These are phyloP conservation scores for Vanacampus margaritifer DNA, from an alignment of 2,113 vertebrate genomes.

Conservation along the genomic window DNA sequence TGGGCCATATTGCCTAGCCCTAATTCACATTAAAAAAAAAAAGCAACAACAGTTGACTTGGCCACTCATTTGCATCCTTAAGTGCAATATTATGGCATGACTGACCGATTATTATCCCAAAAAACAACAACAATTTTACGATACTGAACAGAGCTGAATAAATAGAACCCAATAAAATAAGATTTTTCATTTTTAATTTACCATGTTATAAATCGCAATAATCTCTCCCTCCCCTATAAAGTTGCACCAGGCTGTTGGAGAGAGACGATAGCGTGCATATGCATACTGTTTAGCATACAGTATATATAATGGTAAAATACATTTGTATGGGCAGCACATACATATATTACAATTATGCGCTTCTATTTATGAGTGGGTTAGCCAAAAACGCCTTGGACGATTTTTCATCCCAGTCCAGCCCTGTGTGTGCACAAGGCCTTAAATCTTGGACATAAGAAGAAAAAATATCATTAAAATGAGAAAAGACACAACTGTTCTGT, in stretches of 20 bases:
- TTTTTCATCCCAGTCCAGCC: background rate
- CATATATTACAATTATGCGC: too few species aligned
- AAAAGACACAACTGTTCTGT: constrained; percentile 37
- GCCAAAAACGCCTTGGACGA: background rate
- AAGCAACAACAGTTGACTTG: too few species aligned
- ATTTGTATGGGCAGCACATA: too few species aligned
- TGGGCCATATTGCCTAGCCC: too few species aligned
- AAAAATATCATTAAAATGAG: background rate
- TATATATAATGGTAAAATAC: too few species aligned
- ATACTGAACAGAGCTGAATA: background rate
- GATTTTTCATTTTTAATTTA: background rate
- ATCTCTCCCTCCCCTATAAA: background rate
- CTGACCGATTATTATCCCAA: background rate
- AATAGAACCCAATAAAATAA: too few species aligned
- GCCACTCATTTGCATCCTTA: too few species aligned
- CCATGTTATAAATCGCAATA: background rate
- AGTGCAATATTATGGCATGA: background rate
- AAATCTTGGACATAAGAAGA: background rate
- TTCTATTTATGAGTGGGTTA: too few species aligned
- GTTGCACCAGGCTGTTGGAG: background rate
- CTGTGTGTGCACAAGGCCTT: background rate
- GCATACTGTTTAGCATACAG: background rate
- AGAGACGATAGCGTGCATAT: background rate
- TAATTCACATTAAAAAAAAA: too few species aligned
- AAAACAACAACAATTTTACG: background rate